Conservation (phyloP, 2,888 invertebrate genomes). For the Ormyrus nitidulus region DNA sequence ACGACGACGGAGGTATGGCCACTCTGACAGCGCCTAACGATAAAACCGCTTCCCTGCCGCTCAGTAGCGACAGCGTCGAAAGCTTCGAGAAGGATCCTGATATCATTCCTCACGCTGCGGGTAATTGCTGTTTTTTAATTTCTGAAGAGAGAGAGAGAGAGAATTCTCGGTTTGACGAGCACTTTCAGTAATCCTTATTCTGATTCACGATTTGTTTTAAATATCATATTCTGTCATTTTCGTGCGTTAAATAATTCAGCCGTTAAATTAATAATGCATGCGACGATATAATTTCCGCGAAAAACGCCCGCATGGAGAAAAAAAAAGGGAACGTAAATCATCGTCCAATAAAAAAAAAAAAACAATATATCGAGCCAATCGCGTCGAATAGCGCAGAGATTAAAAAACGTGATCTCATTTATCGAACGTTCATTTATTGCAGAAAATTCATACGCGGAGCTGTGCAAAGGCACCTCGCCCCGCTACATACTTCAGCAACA, state of each 20-base stretch:
- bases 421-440: conserved; percentile 21
- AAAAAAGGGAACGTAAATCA: too few relatives aligned
- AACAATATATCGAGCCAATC: background rate
- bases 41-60: conserved; percentile 70
- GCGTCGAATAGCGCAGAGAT: conserved; percentile 32
- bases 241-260: too few relatives aligned
- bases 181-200: too few relatives aligned
- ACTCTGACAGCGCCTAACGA: conserved; percentile 69
- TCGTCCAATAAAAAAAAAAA: background rate
- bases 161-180: too few relatives aligned
- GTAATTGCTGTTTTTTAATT: conserved; percentile 59
- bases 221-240: too few relatives aligned
- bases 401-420: conserved; percentile 19
- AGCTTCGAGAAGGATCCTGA: conserved; percentile 74
- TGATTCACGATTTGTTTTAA: too few relatives aligned
- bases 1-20: conserved; percentile 72
- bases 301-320: too few relatives aligned
- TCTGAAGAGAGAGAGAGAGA: too few relatives aligned
- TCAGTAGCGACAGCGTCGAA: conserved; percentile 71
- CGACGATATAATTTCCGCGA: too few relatives aligned
- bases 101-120: conserved; percentile 73
- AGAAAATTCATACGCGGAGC: conserved; percentile 72
- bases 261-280: too few relatives aligned
- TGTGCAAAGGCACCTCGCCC: conserved; percentile 71
- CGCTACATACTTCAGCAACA: conserved; percentile 68